Evolutionary conservation across 2,113 vertebrate species (phyloP), one percentile per base, ranked within the genome.

Genomic region (Actenoides hombroni): DNA sequence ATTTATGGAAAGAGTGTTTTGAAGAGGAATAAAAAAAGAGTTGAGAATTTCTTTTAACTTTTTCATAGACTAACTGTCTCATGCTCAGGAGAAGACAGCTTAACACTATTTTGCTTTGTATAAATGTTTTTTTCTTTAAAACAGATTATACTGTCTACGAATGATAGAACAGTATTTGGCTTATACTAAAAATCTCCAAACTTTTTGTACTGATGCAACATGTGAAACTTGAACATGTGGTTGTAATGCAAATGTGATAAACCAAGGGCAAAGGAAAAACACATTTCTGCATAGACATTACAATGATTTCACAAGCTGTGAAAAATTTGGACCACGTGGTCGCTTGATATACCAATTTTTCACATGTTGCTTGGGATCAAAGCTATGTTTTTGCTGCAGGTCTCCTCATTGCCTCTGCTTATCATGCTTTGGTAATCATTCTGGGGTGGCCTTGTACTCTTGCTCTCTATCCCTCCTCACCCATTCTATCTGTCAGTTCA

Each of bases 131-230:
- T 11, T 46, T 21, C 8, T 29, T 53, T 39, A 70, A n/a, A 40
- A 20, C 10, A 39, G 18, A 44, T 7, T 46, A 28, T 71, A 71
- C 0, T 4, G 20, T 31, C 15, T 29, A 31, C 33, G 7, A 82
- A 56, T 65, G 20, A 33, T 33, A 82, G 74, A 51, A 20, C 5
- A 46, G 2, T 61, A 48, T 82, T 61, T 71, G 5, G 1, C 42
- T 74, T 51, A 31, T 11, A 13, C 11, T 65, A 86, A n/a, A 63
- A 86, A 73, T 1, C 0, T 1, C 4, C 18, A 26, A 31, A 13
- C 2, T 24, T 40, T 86, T 26, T 18, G 6, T 53, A 40, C 4
- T 44, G 12, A 4, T 70, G 17, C 14, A 75, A 25, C 10, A 26
- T 16, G 6, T 51, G 57, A 80, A 83, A 54, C 20, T 42, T 49